Percentiles rank a stretch among this genome's conserved stretches.
Evolutionary conservation across 1,140 invertebrate species (phyloP).

Genomic region (Patella vulgata): DNA sequence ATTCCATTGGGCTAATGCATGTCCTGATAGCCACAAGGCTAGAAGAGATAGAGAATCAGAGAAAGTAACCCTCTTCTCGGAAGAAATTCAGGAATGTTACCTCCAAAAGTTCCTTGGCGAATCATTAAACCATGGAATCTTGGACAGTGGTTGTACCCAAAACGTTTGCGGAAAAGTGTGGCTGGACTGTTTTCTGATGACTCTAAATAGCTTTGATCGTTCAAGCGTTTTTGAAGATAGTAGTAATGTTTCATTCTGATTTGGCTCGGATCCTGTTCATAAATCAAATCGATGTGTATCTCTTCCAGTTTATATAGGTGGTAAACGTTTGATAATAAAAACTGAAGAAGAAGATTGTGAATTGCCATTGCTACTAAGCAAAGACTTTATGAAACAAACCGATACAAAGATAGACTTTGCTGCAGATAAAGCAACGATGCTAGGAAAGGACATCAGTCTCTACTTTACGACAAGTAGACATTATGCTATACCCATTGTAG

Average conservation of each 20-base stretch:
- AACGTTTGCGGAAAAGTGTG: conserved; percentile 6
- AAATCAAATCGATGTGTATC: not conserved
- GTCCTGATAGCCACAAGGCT: conserved; percentile 11
- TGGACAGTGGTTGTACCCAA: conserved; percentile 6
- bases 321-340: not conserved
- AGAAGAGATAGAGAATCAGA: not conserved
- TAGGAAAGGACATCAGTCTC: conserved; percentile 7
- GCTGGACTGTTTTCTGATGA: conserved; percentile 2
- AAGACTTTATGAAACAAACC: conserved; percentile 5
- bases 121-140: conserved; percentile 6
- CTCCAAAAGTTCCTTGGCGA: not conserved
- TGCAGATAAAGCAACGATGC: conserved; percentile 1
- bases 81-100: too few species aligned
- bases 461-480: conserved; percentile 9
- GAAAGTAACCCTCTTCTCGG: not conserved
- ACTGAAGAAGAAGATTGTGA: conserved; percentile 15
- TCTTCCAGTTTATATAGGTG: conserved; percentile 2
- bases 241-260: conserved; percentile 4
- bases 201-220: not conserved
- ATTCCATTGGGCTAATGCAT: not conserved
- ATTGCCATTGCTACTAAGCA: conserved; percentile 11
- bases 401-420: conserved; percentile 15
- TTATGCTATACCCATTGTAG: conserved; percentile 7
- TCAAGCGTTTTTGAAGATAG: too few species aligned
- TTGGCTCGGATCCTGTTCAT: not conserved